phyloP scores from a whole-genome alignment of 2,888 invertebrate genomes.

The Didymodactylos carnosus region DNA sequence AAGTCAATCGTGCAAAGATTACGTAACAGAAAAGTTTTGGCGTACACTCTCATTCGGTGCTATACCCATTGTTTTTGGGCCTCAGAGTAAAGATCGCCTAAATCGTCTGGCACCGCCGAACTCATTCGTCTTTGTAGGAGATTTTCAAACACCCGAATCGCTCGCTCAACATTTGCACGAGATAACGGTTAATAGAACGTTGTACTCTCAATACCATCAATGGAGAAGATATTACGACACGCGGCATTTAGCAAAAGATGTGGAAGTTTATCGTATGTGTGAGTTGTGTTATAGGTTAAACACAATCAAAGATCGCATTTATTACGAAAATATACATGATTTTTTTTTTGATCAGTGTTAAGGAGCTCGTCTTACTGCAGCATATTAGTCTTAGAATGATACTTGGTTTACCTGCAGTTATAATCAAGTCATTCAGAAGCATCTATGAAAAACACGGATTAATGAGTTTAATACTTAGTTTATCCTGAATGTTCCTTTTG shows the following conservation, averaged over 20 bases:
- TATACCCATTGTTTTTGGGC: not conserved
- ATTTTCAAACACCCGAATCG: not conserved
- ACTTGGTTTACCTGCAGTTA: too few relatives aligned
- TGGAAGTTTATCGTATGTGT: not conserved
- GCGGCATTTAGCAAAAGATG: not conserved
- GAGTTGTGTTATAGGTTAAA: not conserved
- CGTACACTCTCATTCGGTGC: not conserved
- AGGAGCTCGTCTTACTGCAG: too few relatives aligned
- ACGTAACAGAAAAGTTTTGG: conserved; percentile 15
- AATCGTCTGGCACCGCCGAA: not conserved
- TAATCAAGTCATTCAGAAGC: too few relatives aligned
- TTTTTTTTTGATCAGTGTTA: not conserved
- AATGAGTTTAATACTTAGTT: too few relatives aligned
- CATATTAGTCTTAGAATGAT: too few relatives aligned
- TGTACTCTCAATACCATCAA: not conserved
- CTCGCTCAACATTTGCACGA: not conserved
- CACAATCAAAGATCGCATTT: not conserved
- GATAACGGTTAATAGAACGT: not conserved
- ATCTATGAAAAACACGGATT: too few relatives aligned
- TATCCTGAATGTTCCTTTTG: too few relatives aligned
- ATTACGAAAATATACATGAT: not conserved
- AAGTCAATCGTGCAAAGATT: conserved; percentile 9
- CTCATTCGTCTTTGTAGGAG: not conserved
- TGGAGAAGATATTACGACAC: not conserved
- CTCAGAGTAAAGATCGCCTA: not conserved